Conservation (phyloP, 2,888 invertebrate genomes). For the Caenorhabditis zanzibari region DNA sequence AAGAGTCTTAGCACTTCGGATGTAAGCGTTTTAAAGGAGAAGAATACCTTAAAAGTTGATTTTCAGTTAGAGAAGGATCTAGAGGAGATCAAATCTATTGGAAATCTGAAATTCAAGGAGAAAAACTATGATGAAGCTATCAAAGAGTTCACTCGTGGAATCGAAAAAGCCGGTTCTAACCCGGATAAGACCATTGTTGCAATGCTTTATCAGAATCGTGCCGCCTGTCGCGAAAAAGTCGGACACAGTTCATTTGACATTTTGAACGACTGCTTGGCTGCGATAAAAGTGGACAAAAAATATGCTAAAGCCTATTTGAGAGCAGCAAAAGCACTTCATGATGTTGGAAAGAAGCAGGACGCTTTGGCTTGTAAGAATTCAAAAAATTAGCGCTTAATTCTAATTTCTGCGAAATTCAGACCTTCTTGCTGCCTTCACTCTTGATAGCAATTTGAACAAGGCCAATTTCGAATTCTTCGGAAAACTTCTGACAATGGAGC, state of each 20-base stretch:
- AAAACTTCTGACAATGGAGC: constrained; percentile 42
- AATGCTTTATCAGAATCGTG: constrained; percentile 66
- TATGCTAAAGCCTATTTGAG: constrained; percentile 64
- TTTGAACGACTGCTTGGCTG: constrained; percentile 61
- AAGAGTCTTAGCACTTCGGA: constrained; percentile 1
- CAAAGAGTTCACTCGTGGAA: constrained; percentile 55
- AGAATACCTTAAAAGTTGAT: background rate
- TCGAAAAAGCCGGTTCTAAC: constrained; percentile 28
- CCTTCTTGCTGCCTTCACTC: constrained; percentile 58
- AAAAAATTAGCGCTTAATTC: background rate
- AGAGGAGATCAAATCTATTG: constrained; percentile 50
- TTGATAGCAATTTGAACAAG: constrained; percentile 53
- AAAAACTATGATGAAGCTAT: constrained; percentile 48
- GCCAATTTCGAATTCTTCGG: constrained; percentile 60
- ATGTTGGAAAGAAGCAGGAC: constrained; percentile 62
- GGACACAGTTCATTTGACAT: constrained; percentile 42
- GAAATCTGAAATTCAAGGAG: constrained; percentile 58
- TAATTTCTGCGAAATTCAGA: constrained; percentile 10
- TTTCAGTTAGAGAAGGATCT: constrained; percentile 50
- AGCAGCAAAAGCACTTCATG: constrained; percentile 54
- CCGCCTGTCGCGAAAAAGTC: constrained; percentile 61
- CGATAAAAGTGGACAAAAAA: constrained; percentile 54
- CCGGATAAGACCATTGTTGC: constrained; percentile 42
- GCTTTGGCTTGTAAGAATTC: constrained; percentile 56
- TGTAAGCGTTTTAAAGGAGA: background rate